Percentiles rank a stretch among this genome's conserved stretches.
Conservation (phyloP, 2,888 invertebrate genomes). For the Argyresthia goedartella region DNA sequence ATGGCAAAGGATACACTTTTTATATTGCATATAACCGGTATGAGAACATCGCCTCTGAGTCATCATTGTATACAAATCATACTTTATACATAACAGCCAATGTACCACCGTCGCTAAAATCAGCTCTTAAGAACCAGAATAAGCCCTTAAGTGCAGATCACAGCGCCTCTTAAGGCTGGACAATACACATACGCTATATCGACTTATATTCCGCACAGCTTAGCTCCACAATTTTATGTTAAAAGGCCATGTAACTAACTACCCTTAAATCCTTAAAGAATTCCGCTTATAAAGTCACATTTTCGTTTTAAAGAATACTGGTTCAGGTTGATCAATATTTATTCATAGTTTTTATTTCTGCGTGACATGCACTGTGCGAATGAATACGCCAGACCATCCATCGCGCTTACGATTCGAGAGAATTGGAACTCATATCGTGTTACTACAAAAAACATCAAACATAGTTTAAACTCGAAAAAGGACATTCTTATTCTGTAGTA, state of each 20-base stretch:
- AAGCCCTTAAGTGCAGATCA: background rate
- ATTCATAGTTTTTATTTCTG: too few relatives aligned
- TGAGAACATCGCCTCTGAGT: constrained; percentile 2
- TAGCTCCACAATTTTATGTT: constrained; percentile 46
- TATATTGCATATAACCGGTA: constrained; percentile 4
- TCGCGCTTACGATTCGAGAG: too few relatives aligned
- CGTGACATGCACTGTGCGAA: too few relatives aligned
- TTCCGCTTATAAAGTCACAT: constrained; percentile 64
- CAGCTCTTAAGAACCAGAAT: background rate
- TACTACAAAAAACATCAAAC: too few relatives aligned
- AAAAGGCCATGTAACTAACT: constrained; percentile 63
- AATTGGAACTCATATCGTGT: too few relatives aligned
- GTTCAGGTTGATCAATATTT: background rate
- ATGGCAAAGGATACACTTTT: constrained; percentile 38
- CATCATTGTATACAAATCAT: constrained; percentile 1
- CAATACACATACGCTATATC: constrained; percentile 1
- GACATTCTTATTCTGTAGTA: too few relatives aligned
- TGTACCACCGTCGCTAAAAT: background rate
- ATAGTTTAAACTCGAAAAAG: too few relatives aligned
- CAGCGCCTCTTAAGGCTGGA: background rate
- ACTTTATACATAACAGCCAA: constrained; percentile 1
- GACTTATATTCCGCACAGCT: constrained; percentile 30
- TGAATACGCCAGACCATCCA: too few relatives aligned
- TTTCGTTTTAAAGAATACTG: constrained; percentile 28
- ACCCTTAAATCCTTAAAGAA: constrained; percentile 65